Base-by-base conservation (phyloP, 2,113 vertebrate genomes). In the Prochilodus magdalenae region DNA sequence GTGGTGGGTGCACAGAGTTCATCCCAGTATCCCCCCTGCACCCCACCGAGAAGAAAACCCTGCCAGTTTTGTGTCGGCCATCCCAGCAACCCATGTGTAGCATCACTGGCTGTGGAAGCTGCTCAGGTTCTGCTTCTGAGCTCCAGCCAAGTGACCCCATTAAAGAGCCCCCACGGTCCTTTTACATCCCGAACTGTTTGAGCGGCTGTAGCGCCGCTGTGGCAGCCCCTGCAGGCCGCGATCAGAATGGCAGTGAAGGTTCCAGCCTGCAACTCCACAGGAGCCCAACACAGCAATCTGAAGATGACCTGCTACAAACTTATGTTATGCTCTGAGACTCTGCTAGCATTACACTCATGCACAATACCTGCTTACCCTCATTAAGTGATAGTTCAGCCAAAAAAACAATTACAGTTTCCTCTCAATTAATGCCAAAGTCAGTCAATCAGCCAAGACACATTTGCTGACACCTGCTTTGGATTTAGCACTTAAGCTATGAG, bases 91-190 rank as follows among this genome's bases (percentile, higher is more conserved):
- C 59, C 1, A 67, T 86, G 0, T 86, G 85, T 79, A 80, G 30
- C 27, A 40, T 84, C 63, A 0, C 74, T n/a, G 80, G 79, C 60
- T 88, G 77, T 10, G 1, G 0, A 0, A 83, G 85, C 65, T 84
- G 81, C 63, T 14, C 53, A 3, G 24, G 49, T n/a, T 22, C 55
- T 4, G 73, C 73, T 10, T 14, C 8, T 3, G 47, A 44, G 55
- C 85, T 49, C 51, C 69, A 29, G 20, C 75, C 72, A 81, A 85
- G 83, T 8, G 78, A 36, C 77, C 83, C 1, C 0, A 82, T 91
- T 0, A 74, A 83, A 78, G 92, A 94, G 85, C 92, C 92, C 5
- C 93, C 94, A 13, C 88, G 88, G 65, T 89, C 87, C 26, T 89
- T 88, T 51, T 94, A 91, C 62, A 81, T 94, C 14, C 91, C 89